Conservation (phyloP, 2,113 vertebrate species). For the Puntigrus tetrazona region DNA sequence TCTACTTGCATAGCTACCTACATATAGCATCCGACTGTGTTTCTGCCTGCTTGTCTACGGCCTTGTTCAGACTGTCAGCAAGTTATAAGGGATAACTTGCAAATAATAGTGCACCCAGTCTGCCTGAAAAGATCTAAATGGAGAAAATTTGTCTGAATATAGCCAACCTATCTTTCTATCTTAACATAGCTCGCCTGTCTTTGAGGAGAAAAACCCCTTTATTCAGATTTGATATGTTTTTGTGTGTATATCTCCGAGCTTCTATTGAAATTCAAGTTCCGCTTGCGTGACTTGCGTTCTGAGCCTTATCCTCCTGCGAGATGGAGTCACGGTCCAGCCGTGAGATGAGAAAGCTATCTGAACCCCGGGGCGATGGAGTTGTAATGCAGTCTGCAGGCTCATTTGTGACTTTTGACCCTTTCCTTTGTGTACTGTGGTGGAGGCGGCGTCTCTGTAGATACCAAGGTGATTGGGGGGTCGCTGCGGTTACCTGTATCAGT, state of each 20-base stretch:
- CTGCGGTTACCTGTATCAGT: constrained; percentile 86
- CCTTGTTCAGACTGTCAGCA: background rate
- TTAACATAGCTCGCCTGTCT: background rate
- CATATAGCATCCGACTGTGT: background rate
- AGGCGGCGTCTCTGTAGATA: constrained; percentile 65
- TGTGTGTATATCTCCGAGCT: background rate
- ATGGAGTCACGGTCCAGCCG: background rate
- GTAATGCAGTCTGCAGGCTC: constrained; percentile 44
- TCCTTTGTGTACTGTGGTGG: constrained; percentile 37
- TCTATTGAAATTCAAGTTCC: constrained; percentile 9
- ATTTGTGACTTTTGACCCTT: constrained; percentile 56
- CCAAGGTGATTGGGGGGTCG: constrained; percentile 50
- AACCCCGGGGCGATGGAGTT: constrained; percentile 25
- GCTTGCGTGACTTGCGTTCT: constrained; percentile 5
- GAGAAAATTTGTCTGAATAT: background rate
- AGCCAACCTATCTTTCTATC: background rate
- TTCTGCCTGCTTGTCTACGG: background rate
- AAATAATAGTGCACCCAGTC: background rate
- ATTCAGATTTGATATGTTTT: background rate
- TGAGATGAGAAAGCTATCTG: constrained; percentile 9
- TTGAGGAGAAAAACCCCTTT: constrained; percentile 7
- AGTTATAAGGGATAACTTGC: background rate
- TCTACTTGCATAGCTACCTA: background rate
- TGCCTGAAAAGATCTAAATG: background rate
- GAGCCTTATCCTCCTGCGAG: background rate